phyloP scores from a whole-genome alignment of 1,140 invertebrate genomes.

The Monochamus saltuarius region DNA sequence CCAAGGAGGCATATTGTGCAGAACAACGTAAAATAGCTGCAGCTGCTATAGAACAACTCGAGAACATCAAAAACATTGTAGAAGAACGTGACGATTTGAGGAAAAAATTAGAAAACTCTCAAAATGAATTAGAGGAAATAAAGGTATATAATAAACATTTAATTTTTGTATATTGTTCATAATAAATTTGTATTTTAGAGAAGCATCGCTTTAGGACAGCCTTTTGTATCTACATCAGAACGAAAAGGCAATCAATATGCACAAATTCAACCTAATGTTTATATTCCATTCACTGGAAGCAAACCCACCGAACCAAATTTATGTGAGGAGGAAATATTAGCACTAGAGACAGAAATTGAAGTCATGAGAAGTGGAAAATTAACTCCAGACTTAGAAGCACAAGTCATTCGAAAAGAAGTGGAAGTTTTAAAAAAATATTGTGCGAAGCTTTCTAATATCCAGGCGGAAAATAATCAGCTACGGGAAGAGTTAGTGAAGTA shows the following conservation, averaged over 20 bases:
- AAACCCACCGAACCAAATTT: neutral
- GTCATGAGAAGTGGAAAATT: conserved; percentile 24
- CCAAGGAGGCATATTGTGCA: conserved; percentile 33
- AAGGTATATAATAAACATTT: conserved; percentile 22
- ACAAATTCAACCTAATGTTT: neutral
- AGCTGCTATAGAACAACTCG: conserved; percentile 37
- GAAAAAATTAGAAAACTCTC: conserved; percentile 31
- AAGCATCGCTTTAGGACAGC: conserved; percentile 1
- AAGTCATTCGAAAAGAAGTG: conserved; percentile 39
- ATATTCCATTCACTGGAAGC: conserved; percentile 6
- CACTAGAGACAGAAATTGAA: conserved; percentile 37
- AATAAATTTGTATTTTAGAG: conserved; percentile 2
- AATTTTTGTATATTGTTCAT: conserved; percentile 1
- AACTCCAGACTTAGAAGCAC: conserved; percentile 32
- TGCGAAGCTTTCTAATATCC: conserved; percentile 35
- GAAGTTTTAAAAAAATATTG: conserved; percentile 41
- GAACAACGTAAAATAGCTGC: conserved; percentile 35
- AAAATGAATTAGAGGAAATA: conserved; percentile 30
- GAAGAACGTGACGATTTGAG: conserved; percentile 35
- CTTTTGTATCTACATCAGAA: neutral
- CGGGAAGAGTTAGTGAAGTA: conserved; percentile 21
- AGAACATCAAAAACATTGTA: conserved; percentile 36
- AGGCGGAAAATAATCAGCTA: conserved; percentile 37
- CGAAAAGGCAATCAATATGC: neutral
- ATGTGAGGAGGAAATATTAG: conserved; percentile 32